Base-by-base conservation (phyloP, 2,888 invertebrate species). In the Limnephilus lunatus region DNA sequence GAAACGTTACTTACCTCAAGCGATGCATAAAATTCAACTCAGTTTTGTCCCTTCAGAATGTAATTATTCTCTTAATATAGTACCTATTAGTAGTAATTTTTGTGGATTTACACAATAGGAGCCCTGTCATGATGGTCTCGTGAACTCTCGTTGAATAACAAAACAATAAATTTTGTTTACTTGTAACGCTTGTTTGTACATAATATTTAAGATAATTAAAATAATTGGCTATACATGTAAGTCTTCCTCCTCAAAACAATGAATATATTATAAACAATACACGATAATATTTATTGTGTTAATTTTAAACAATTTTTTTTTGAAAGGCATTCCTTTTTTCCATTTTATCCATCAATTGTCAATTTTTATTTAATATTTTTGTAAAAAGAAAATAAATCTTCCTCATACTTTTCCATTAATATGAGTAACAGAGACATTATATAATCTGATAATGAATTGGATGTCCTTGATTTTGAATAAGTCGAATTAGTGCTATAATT, bases 401-500 rank as follows among this genome's bases (percentile, higher is more conserved):
- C 7, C 53, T 19, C 19, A 68, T 53, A 19, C 5, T 2, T 19
- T 53, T 53, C 53, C 53, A 53, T 19, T 53, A 15, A 53, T 53
- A 19, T 53, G 53, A 15, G 19, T 53, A 68, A 68, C 19, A 68
- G 25, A 68, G 19, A 68, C 25, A 25, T 68, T 53, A 53, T 53
- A 5, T 53, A 39, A 44, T 48, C 15, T 25, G 53, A 19, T 0
- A 68, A 19, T 25, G 25, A 1, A 68, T n/a, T n/a, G n/a, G 3
- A 68, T 68, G 53, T 68, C 53, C 7, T 85, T 85, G 85, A 39
- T n/a, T 85, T 85, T 48, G 25, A n/a, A 39, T 44, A 85, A 85
- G 85, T 85, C 85, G 11, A 39, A 85, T 39, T 35, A 85, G 85
- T 85, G 85, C 85, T 85, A 85, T 85, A 44, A 85, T 39, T 85